These are phyloP conservation scores for Abrostola triplasia DNA, from an alignment of 2,888 invertebrate genomes.

Conservation along the genomic window DNA sequence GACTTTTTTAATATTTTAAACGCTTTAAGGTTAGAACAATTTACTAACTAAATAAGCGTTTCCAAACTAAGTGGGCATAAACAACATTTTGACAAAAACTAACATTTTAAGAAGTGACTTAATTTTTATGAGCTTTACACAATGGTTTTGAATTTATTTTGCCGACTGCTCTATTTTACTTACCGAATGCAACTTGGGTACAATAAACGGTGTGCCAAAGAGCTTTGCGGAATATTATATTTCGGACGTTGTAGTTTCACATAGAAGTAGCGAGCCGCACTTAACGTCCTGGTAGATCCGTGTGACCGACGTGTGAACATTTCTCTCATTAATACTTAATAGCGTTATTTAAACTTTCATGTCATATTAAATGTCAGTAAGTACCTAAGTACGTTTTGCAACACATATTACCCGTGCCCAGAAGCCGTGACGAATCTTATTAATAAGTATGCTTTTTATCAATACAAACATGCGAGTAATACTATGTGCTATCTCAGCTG, in stretches of 20 bases:
- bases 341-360: conserved; percentile 40
- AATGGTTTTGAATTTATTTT: too few relatives aligned
- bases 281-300: not conserved
- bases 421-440: conserved; percentile 71
- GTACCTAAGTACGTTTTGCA: conserved; percentile 51
- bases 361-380: conserved; percentile 49
- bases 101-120: too few relatives aligned
- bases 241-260: not conserved
- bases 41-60: not conserved
- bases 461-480: conserved; percentile 52
- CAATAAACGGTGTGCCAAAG: too few relatives aligned
- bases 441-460: conserved; percentile 73
- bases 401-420: conserved; percentile 55
- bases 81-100: not conserved
- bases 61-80: conserved; percentile 1
- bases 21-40: not conserved
- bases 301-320: conserved; percentile 1
- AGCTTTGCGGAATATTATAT: not conserved
- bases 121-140: too few relatives aligned
- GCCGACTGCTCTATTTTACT: too few relatives aligned
- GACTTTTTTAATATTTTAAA: conserved; percentile 5
- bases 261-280: not conserved
- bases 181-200: too few relatives aligned
- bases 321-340: conserved; percentile 27
- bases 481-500: conserved; percentile 44